phyloP scores from a whole-genome alignment of 2,113 vertebrate species.

The Melospiza georgiana region DNA sequence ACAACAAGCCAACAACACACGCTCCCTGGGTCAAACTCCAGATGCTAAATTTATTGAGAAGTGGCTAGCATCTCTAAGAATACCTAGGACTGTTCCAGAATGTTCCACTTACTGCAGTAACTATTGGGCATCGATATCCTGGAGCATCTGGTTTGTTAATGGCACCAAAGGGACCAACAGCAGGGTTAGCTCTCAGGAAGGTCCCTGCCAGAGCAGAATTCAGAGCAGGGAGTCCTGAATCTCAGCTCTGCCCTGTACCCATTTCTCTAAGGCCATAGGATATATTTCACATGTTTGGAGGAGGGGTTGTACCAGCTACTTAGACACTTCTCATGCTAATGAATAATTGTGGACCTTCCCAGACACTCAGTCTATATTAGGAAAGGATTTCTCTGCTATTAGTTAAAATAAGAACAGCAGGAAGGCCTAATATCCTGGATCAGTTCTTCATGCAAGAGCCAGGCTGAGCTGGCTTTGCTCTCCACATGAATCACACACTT shows the following conservation, averaged over 20 bases:
- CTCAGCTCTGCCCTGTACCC: background rate
- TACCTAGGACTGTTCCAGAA: background rate
- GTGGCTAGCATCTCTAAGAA: background rate
- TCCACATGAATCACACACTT: background rate
- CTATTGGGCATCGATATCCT: background rate
- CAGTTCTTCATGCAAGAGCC: background rate
- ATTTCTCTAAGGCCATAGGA: background rate
- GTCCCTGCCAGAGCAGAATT: background rate
- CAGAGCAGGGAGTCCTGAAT: background rate
- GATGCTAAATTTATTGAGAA: background rate
- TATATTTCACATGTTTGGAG: background rate
- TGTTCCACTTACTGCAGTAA: background rate
- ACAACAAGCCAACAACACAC: background rate
- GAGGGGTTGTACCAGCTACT: background rate
- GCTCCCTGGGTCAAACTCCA: background rate
- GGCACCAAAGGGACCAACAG: background rate
- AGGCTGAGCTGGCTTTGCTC: background rate
- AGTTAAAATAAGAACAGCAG: background rate
- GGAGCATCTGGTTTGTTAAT: background rate
- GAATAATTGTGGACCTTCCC: background rate
- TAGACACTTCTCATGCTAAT: background rate
- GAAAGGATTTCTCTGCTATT: background rate
- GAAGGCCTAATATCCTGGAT: background rate
- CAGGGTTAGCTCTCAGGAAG: background rate
- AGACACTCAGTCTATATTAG: background rate